A percentile compares a stretch with the other conserved stretches of the same genome.
These are phyloP conservation scores for Colistium nudipinnis DNA, from an alignment of 2,113 vertebrate genomes.

Conservation along the genomic window DNA sequence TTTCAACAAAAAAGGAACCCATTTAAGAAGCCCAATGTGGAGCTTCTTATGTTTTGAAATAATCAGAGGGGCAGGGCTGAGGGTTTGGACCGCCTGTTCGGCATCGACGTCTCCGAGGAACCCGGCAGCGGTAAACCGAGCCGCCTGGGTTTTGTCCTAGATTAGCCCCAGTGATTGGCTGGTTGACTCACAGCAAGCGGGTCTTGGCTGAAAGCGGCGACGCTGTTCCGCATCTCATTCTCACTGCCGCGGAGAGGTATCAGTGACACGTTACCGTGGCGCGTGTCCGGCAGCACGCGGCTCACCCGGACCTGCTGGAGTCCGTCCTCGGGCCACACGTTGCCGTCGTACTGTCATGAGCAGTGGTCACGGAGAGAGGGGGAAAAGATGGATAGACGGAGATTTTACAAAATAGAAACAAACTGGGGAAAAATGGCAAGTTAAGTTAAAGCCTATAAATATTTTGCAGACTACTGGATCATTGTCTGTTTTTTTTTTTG, in stretches of 20 bases:
- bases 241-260: constrained; percentile 94
- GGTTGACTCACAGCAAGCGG: constrained; percentile 88
- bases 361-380: background rate
- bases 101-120: constrained; percentile 61
- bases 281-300: constrained; percentile 77
- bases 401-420: background rate
- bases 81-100: constrained; percentile 57
- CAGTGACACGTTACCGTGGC: constrained; percentile 90
- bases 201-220: constrained; percentile 90
- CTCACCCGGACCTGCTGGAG: constrained; percentile 72
- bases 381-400: background rate
- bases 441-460: background rate
- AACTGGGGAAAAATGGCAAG: background rate
- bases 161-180: constrained; percentile 73
- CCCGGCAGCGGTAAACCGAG: constrained; percentile 26
- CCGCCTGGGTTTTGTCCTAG: constrained; percentile 41
- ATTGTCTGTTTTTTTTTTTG: too few relatives aligned
- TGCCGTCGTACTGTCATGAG: constrained; percentile 78
- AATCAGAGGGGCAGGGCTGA: constrained; percentile 25
- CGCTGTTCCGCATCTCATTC: constrained; percentile 95
- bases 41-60: background rate
- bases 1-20: constrained; percentile 9
- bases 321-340: constrained; percentile 88
- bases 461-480: background rate
- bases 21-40: background rate